Conservation (phyloP, 2,888 invertebrate species). For the Sinodicranocentrus sp. region DNA sequence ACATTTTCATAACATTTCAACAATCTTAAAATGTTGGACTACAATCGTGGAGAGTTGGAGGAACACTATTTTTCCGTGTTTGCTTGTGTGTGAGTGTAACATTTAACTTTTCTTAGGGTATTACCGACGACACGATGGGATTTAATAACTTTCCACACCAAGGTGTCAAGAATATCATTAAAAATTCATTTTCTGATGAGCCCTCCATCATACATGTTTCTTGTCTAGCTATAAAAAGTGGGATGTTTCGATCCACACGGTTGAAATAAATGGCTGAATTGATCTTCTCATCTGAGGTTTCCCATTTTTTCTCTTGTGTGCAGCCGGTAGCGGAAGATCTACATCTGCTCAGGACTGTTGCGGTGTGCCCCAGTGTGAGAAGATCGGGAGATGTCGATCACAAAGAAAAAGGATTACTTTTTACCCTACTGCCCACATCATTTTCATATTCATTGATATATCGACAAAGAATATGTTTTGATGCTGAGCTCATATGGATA, state of each 20-base stretch:
- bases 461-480: too few species aligned
- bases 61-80: background rate
- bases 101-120: background rate
- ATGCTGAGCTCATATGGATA: background rate
- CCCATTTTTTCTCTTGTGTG: background rate
- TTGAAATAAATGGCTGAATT: background rate
- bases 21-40: too few species aligned
- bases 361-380: conserved; percentile 2
- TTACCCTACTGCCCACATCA: background rate
- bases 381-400: too few species aligned
- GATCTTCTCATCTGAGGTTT: background rate
- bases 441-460: conserved; percentile 4
- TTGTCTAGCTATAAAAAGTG: background rate
- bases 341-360: background rate
- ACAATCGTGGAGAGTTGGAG: too few species aligned
- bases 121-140: background rate
- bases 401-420: too few species aligned
- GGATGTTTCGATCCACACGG: background rate
- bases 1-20: background rate
- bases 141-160: conserved; percentile 73
- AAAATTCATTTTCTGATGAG: conserved; percentile 59
- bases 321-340: background rate
- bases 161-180: conserved; percentile 75
- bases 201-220: conserved; percentile 10
- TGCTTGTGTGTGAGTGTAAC: background rate